phyloP scores from a whole-genome alignment of 2,797 vertebrate genomes.

The Onychomys torridus region DNA sequence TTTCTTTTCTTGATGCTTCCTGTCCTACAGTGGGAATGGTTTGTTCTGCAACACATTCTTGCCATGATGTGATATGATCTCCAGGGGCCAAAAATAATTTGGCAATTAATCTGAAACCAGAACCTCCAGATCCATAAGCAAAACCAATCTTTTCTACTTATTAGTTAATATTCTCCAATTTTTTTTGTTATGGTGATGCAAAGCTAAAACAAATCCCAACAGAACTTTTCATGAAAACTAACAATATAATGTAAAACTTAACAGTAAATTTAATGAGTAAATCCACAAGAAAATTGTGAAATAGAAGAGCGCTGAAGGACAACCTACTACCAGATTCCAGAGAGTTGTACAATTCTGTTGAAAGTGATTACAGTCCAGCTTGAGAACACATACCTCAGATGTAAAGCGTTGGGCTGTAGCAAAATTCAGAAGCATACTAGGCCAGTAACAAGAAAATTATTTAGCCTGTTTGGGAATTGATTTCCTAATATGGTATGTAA shows the following conservation, averaged over 20 bases:
- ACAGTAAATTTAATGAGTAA: not conserved
- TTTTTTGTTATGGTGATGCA: not conserved
- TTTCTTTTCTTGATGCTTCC: not conserved
- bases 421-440: not conserved
- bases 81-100: not conserved
- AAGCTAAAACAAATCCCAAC: not conserved
- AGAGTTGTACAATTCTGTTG: not conserved
- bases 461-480: not conserved
- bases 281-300: not conserved
- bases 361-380: not conserved
- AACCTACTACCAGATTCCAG: not conserved
- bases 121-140: not conserved
- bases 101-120: not conserved
- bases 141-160: not conserved
- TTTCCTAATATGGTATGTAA: constrained; percentile 11
- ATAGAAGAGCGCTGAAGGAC: not conserved
- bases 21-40: not conserved
- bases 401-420: not conserved
- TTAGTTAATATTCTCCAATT: not conserved
- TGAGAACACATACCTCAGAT: not conserved
- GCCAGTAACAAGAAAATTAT: not conserved
- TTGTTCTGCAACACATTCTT: not conserved
- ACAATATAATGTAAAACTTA: not conserved
- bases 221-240: not conserved
- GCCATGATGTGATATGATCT: not conserved